These are phyloP conservation scores for Glandiceps talaboti DNA, from an alignment of 53 echinoderm and acorn worm species.

Conservation along the genomic window DNA sequence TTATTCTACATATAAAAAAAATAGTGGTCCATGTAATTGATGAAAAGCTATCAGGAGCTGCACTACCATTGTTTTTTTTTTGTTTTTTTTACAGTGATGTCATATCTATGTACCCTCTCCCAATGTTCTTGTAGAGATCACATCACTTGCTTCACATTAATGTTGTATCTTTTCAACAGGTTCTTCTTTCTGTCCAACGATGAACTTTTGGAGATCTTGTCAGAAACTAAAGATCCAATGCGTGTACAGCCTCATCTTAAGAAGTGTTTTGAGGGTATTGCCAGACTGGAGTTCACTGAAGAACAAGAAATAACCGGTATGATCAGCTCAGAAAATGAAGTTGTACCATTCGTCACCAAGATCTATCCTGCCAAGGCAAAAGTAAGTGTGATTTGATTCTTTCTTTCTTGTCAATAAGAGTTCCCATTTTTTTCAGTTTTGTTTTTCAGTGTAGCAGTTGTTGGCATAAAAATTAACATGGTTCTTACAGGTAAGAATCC, in stretches of 20 bases:
- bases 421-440: too few species aligned
- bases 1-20: too few species aligned
- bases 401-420: too few species aligned
- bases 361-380: slow-evolving; percentile 97
- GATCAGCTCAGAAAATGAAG: slow-evolving; percentile 94
- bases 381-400: slow-evolving; percentile 24
- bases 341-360: slow-evolving; percentile 74
- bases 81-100: too few species aligned
- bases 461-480: too few species aligned
- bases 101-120: background rate
- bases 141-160: too few species aligned
- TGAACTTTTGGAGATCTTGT: slow-evolving; percentile 96
- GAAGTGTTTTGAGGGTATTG: slow-evolving; percentile 99
- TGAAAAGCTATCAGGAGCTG: background rate
- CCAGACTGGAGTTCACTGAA: slow-evolving; percentile 90
- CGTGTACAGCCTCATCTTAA: slow-evolving; percentile 98
- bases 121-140: background rate
- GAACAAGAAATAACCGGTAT: slow-evolving; percentile 95
- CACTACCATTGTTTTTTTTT: background rate
- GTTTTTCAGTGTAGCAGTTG: too few species aligned
- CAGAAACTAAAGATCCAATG: slow-evolving; percentile 93
- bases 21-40: background rate
- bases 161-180: slow-evolving; percentile 18
- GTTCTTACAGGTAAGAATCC: too few species aligned
- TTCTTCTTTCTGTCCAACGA: slow-evolving; percentile 99